Evolutionary conservation across 2,113 vertebrate species (phyloP), one percentile per base, ranked within the genome.

Genomic region (Hyaena hyaena): DNA sequence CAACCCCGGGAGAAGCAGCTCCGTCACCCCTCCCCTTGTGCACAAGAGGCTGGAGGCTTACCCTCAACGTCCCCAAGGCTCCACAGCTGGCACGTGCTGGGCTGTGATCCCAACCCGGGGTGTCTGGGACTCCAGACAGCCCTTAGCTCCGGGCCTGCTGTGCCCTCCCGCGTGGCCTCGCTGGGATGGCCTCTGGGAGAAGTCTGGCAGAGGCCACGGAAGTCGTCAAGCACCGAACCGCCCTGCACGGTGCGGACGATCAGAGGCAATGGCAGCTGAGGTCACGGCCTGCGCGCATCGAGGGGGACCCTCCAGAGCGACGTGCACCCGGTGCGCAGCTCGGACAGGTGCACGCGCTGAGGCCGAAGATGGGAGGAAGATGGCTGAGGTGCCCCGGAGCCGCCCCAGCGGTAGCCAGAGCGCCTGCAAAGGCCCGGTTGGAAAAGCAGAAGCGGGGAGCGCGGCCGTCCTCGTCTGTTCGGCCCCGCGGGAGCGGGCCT

Each of bases 81-180:
- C 43, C 15, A 14, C 26, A 9, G 31, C n/a, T 9, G 50, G 73
- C 31, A 16, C 21, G 0, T 6, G 50, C 23, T 53, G 66, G 55
- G 48, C 85, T 55, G 10, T 1, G 7, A 73, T n/a, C 43, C 35
- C 82, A 16, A 16, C 68, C 8, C 1, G 0, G 21, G 0, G 28
- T 17, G 28, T 14, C 43, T 15, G 28, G 43, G 24, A 26, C 43
- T 23, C 31, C 48, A 43, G 76, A 3, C 1, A 45, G 19, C 28
- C 31, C 53, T 33, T 23, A 26, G 0, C 0, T 0, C 26, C 1
- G 4, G 65, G 33, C 15, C 39, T 39, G 39, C 10, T 39, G 39
- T 39, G 39, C 39, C 39, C 39, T 39, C 39, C 39, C 2, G 39
- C 39, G 39, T 39, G 39, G 39, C 39, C 39, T 4, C n/a, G 4